phyloP scores from a whole-genome alignment of 2,797 vertebrate genomes.

The Falco berigora region DNA sequence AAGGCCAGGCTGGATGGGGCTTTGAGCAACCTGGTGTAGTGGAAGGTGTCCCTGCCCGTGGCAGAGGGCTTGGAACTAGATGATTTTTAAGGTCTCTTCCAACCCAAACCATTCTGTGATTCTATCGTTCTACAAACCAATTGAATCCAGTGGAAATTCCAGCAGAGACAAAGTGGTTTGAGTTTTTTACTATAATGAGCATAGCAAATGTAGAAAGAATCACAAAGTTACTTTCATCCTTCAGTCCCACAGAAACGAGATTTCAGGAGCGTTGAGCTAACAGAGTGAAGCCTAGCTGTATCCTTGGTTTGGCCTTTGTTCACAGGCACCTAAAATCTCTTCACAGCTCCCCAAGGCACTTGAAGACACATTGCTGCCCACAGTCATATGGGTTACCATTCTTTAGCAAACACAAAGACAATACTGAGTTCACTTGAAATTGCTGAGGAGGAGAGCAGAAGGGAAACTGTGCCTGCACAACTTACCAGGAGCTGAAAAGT shows the following conservation, averaged over 20 bases:
- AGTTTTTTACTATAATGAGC: not conserved
- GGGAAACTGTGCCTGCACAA: not conserved
- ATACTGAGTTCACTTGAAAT: not conserved
- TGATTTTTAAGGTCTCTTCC: too few relatives aligned
- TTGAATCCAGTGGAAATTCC: not conserved
- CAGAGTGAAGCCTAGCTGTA: not conserved
- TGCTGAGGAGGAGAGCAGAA: not conserved
- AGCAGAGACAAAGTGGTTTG: not conserved
- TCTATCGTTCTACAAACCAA: not conserved
- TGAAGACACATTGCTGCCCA: not conserved
- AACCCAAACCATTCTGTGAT: too few relatives aligned
- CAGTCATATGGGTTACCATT: not conserved
- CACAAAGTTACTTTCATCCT: not conserved
- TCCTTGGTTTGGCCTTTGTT: not conserved
- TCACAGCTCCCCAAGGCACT: not conserved
- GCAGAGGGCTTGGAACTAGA: too few relatives aligned
- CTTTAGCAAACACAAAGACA: not conserved
- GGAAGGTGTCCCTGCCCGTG: too few relatives aligned
- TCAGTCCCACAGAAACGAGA: not conserved
- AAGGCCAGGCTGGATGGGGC: too few relatives aligned
- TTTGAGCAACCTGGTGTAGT: too few relatives aligned
- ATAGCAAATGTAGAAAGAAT: not conserved
- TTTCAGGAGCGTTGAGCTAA: not conserved
- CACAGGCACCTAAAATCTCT: not conserved
- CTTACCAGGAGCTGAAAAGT: not conserved